These are phyloP conservation scores for Argopecten irradians DNA, from an alignment of 1,140 invertebrate genomes.

Conservation along the genomic window DNA sequence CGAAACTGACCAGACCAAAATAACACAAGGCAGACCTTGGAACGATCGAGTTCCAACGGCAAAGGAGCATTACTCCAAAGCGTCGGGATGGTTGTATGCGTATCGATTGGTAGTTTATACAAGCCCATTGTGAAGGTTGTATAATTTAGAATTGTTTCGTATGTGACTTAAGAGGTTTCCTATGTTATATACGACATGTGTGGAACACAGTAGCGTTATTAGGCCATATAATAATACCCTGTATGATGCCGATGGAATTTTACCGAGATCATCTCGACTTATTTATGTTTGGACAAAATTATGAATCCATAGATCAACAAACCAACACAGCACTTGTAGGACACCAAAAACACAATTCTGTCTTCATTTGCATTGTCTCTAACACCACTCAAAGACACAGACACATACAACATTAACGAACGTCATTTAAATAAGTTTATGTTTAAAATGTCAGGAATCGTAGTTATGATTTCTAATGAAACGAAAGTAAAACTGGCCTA, in stretches of 20 bases:
- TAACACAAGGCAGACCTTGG: not conserved
- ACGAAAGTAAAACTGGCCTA: too few relatives aligned
- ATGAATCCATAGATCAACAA: not conserved
- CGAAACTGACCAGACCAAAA: not conserved
- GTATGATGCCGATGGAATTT: not conserved
- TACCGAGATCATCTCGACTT: not conserved
- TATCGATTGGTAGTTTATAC: not conserved
- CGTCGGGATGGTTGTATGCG: not conserved
- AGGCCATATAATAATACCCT: not conserved
- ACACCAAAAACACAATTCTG: not conserved
- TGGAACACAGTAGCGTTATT: not conserved
- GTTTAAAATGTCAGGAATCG: too few relatives aligned
- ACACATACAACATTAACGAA: too few relatives aligned
- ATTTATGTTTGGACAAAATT: not conserved
- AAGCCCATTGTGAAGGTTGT: not conserved
- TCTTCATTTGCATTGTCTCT: not conserved
- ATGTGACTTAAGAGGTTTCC: not conserved
- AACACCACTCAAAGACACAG: too few relatives aligned
- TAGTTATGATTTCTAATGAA: too few relatives aligned
- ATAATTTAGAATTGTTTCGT: not conserved
- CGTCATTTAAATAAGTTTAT: too few relatives aligned
- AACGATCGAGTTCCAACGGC: not conserved
- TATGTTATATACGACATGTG: not conserved
- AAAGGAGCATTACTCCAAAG: slow-evolving; percentile 6
- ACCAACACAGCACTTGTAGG: not conserved